A percentile compares a stretch with the other conserved stretches of the same genome.
phyloP scores from a whole-genome alignment of 2,797 vertebrate genomes.

The Agapornis canus region DNA sequence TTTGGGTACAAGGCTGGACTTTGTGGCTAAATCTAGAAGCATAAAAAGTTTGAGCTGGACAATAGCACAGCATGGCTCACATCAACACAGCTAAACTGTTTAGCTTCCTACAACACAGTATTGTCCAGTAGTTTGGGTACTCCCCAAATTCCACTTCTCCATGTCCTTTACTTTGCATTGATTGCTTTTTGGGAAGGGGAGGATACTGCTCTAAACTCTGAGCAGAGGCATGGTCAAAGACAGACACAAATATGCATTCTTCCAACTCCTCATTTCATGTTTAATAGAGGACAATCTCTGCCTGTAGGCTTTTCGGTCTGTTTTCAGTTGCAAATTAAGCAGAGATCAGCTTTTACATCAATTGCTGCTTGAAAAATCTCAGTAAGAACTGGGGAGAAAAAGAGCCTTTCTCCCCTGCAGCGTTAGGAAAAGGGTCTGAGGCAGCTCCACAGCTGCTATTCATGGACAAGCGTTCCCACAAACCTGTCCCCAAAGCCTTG shows the following conservation, averaged over 20 bases:
- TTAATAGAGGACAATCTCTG: neutral
- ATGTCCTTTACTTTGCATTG: neutral
- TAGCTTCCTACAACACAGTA: neutral
- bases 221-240: neutral
- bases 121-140: neutral
- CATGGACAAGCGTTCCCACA: neutral
- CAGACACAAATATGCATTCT: rapidly evolving
- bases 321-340: neutral
- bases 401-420: neutral
- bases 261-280: neutral
- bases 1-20: neutral
- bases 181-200: neutral
- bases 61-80: neutral
- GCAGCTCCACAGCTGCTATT: neutral
- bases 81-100: neutral
- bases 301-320: neutral
- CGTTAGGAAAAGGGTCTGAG: neutral
- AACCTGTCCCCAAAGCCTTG: neutral
- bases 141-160: neutral
- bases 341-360: neutral
- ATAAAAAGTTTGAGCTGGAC: neutral
- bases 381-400: neutral
- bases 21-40: neutral
- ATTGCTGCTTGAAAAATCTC: neutral
- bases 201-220: neutral